phyloP scores from a whole-genome alignment of 2,888 invertebrate species.

The Melinopterus prodromus region DNA sequence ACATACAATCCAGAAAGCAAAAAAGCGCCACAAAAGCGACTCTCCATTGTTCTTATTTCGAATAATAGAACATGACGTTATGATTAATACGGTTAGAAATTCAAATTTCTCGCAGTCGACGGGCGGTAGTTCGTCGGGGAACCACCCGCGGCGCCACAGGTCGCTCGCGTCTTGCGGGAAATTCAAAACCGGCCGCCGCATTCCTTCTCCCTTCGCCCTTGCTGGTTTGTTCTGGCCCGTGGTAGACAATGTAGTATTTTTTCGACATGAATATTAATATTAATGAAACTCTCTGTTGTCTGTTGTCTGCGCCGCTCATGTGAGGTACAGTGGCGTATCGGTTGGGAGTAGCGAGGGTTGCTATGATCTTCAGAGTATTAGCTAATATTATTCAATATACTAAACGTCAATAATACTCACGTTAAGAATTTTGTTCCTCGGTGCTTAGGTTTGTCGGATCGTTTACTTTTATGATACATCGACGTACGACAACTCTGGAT shows the following conservation, averaged over 20 bases:
- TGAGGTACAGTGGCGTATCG: no score
- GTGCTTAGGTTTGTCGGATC: no score
- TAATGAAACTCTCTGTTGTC: constrained; percentile 30
- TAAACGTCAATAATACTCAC: no score
- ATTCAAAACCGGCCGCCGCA: constrained; percentile 46
- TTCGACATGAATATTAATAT: constrained; percentile 39
- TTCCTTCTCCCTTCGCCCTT: constrained; percentile 32
- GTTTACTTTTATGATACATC: no score
- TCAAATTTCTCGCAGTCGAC: constrained; percentile 56
- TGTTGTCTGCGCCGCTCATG: neutral
- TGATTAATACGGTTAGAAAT: constrained; percentile 60
- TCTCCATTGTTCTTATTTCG: constrained; percentile 53
- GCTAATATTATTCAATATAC: no score
- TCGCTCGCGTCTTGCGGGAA: constrained; percentile 44
- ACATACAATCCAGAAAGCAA: constrained; percentile 34
- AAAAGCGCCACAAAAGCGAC: constrained; percentile 39
- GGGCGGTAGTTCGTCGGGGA: constrained; percentile 54
- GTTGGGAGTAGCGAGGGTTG: no score
- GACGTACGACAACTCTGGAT: no score
- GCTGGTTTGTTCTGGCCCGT: constrained; percentile 24
- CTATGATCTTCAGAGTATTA: no score
- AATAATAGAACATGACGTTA: constrained; percentile 60
- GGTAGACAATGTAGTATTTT: constrained; percentile 37
- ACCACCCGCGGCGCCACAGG: constrained; percentile 51
- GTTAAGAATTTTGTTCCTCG: no score